Evolutionary conservation across 2,797 vertebrate species (phyloP), one percentile per base, ranked within the genome.

Genomic region (Tragopan temminckii): DNA sequence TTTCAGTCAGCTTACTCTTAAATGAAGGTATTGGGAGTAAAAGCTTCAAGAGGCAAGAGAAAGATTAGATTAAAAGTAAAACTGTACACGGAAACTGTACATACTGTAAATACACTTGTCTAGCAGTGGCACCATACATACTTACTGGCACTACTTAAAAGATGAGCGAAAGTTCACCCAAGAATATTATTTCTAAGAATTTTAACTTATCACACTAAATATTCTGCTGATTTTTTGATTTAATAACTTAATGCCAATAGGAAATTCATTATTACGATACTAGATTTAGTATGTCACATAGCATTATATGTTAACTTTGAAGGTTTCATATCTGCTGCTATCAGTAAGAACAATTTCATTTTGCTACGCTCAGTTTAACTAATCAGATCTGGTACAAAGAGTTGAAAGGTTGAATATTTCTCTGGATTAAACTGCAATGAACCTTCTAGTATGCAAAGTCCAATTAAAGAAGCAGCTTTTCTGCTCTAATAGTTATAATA

Each of bases 361-460:
- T 91, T 58, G 6, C 20, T 83, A 36, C 7, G 21, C 38, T 48
- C 18, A 31, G 43, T 82, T 90, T 85, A 62, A 71, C 8, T 33
- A 45, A 38, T n/a, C 19, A 75, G 36, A 46, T 13, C 72, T 31
- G 42, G 45, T 94, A 63, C n/a, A 71, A 62, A 75, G 55, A 61
- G 36, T 50, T 29, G 2, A 27, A 85, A 84, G 70, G 59, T 11
- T 15, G 50, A 95, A 76, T 10, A n/a, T 12, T 74, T 62, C 70
- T 55, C 64, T 91, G 80, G 38, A 88, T 55, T 45, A 76, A 76
- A 72, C 19, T 66, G 81, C 75, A 90, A 91, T 80, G 35, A 67
- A 85, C 75, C 87, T 92, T 86, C 88, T 36, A 36, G 38, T 38
- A 50, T 29, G 38, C 75, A 46, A 33, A 80, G 63, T 68, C 68